Evolutionary conservation across 2,797 vertebrate species (phyloP).

Genomic region (Diplodus puntazzo): DNA sequence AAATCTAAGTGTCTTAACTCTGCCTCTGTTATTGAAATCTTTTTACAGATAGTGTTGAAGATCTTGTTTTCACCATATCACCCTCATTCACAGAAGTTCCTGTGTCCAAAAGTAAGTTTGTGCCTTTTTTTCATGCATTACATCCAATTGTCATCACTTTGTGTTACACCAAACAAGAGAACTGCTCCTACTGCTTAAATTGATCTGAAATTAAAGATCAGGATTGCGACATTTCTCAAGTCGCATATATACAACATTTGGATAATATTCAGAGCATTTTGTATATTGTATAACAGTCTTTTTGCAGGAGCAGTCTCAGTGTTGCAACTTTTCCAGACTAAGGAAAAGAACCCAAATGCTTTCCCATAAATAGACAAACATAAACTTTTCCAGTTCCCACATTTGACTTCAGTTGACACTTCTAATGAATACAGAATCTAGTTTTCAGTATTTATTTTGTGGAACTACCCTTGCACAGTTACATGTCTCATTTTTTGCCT

Average conservation of each 20-base stretch:
- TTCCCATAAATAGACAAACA: neutral
- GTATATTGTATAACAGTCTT: neutral
- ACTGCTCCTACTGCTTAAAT: neutral
- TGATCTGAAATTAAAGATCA: neutral
- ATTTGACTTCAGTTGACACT: neutral
- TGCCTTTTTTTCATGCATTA: neutral
- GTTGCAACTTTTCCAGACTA: neutral
- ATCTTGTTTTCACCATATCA: neutral
- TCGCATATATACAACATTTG: neutral
- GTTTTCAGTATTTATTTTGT: neutral
- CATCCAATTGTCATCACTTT: neutral
- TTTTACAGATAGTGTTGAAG: conserved; percentile 58
- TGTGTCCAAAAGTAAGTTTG: conserved; percentile 70
- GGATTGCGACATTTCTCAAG: neutral
- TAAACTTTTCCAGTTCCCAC: neutral
- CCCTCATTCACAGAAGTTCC: conserved; percentile 1
- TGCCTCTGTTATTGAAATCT: neutral
- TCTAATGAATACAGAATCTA: neutral
- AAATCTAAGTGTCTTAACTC: neutral
- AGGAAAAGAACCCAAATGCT: neutral
- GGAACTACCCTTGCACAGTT: neutral
- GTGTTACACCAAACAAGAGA: neutral
- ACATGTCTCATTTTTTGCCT: conserved; percentile 11
- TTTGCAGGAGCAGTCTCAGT: neutral
- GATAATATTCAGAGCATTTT: neutral